Evolutionary conservation across 1,140 invertebrate species (phyloP), one percentile per base, ranked within the genome.

Genomic region (Camponotus floridanus): DNA sequence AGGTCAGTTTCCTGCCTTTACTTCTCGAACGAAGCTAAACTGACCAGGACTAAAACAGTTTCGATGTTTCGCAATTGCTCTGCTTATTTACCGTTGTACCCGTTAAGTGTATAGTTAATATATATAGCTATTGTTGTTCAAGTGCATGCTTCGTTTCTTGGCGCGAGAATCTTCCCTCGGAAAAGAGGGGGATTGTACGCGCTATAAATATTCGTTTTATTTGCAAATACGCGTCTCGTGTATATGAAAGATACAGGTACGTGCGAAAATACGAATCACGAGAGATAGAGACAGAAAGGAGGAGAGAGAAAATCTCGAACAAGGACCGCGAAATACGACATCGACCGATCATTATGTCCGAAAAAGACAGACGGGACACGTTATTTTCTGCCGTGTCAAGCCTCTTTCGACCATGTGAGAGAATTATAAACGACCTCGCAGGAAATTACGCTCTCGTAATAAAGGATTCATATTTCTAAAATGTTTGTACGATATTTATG

Each of bases 161-260:
- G 26, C 57, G 9, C 11, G 33, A 76, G 55, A 74, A 36, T 59
- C 36, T 42, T 39, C 15, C 18, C 33, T n/a, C 48, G n/a, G 18
- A n/a, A 39, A 42, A 59, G 5, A 21, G 71, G 21, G 51, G n/a
- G 51, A 73, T 64, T n/a, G 33, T 15, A n/a, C 64, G 64, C 39
- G 57, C 26, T 76, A 76, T 76, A 76, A 64, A 76, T 76, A 64
- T 39, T 45, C 39, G 26, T n/a, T 42, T 76, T 45, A 64, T 45
- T 76, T 21, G 26, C 57, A 26, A 76, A 42, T 64, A 76, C 36
- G 48, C 48, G 6, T 59, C 71, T 73, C 70, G 70, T 4, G 48
- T 51, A 15, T 13, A 55, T 6, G 18, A 21, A 21, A 42, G 21
- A 15, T 61, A 26, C 21, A 36, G n/a, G 55, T 55, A 61, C 57